These are phyloP conservation scores for Squalus acanthias DNA, from an alignment of 2,797 vertebrate genomes.

Conservation along the genomic window DNA sequence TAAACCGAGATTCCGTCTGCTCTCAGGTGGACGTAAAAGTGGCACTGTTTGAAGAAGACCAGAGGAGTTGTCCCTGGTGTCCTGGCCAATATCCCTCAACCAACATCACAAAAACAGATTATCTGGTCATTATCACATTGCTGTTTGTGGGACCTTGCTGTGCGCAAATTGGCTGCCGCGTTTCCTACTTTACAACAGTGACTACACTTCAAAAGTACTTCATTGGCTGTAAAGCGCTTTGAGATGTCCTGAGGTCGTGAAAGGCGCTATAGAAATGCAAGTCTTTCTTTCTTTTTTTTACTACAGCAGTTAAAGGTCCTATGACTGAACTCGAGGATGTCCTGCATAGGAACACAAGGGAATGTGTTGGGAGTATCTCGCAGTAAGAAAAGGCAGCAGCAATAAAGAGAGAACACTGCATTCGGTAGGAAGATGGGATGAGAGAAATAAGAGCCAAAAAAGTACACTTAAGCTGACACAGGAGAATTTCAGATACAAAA, in stretches of 20 bases:
- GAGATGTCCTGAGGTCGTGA: background rate
- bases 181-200: background rate
- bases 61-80: no score
- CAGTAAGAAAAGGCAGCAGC: background rate
- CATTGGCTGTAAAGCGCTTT: background rate
- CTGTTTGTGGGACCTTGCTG: background rate
- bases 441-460: background rate
- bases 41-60: no score
- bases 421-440: background rate
- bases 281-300: background rate
- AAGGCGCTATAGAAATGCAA: background rate
- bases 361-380: background rate
- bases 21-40: no score
- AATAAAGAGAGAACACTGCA: background rate
- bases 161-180: background rate
- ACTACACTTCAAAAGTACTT: background rate
- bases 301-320: background rate
- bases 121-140: background rate
- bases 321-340: background rate
- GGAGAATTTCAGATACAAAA: background rate
- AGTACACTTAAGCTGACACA: background rate
- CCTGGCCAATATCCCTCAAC: no score
- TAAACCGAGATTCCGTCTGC: no score
- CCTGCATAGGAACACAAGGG: background rate
- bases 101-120: no score